Evolutionary conservation across 2,113 vertebrate species (phyloP).

Genomic region (Aspiorhynchus laticeps): DNA sequence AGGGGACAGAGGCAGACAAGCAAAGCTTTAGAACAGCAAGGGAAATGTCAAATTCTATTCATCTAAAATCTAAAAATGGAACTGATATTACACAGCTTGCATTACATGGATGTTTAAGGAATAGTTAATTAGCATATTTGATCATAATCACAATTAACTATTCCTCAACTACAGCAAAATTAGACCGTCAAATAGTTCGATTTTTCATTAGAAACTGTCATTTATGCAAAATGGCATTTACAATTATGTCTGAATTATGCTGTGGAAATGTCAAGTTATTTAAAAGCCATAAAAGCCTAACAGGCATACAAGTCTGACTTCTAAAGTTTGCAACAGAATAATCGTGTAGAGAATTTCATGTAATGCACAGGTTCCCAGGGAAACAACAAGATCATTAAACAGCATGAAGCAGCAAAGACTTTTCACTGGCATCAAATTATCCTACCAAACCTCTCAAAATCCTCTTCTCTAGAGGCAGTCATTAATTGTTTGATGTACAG

Average conservation of each 20-base stretch:
- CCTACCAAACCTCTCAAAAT: not conserved
- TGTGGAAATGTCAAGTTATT: not conserved
- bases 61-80: conserved; percentile 1
- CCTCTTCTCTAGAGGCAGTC: not conserved
- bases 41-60: conserved; percentile 45
- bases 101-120: not conserved
- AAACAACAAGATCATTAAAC: not conserved
- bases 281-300: conserved; percentile 36
- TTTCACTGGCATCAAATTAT: not conserved
- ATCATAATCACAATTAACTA: not conserved
- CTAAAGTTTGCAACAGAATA: not conserved
- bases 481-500: not conserved
- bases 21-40: conserved; percentile 63
- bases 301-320: not conserved
- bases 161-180: not conserved
- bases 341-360: not conserved
- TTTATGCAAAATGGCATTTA: not conserved
- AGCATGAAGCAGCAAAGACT: not conserved
- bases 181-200: not conserved
- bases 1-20: conserved; percentile 77
- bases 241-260: not conserved
- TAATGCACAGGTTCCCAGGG: not conserved
- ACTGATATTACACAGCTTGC: not conserved
- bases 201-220: not conserved
- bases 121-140: not conserved